Evolutionary conservation across 2,113 vertebrate genomes (phyloP), one percentile per base, ranked within the genome.

Genomic region (Pogonocichla stellata): DNA sequence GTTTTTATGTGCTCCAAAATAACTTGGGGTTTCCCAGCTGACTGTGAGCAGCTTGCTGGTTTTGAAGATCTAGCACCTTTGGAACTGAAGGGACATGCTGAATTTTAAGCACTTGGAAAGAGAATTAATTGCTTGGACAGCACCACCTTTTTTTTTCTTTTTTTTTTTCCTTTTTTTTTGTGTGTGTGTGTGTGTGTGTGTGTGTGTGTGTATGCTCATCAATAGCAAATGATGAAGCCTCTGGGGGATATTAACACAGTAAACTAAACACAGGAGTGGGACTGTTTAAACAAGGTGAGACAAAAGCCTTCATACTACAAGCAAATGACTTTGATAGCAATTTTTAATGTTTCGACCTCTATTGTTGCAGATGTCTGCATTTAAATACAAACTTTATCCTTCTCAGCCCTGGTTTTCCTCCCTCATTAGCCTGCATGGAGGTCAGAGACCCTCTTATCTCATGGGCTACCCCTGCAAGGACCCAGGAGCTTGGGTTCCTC

Each of bases 1-100:
- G 93, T 62, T 95, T 96, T 96, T 95, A 94, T 86, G 88, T 80
- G 82, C 85, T 94, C 71, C 92, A 86, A 96, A 88, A 80, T 85
- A 96, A 94, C 90, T 51, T 62, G 90, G 93, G 85, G 87, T 88
- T 94, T 96, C 93, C 93, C 60, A 71, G 75, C 56, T 92, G 93
- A 93, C 88, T 88, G 71, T 57, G 72, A 96, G 93, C 93, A 96
- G 94, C 96, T 97, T 97, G 92, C 88, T 90, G 95, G 93, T 94
- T 95, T 92, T 94, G 96, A 97, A 96, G 95, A 92, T 94, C 94
- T 95, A 97, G 94, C 93, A 96, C 93, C 95, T 96, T 94, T 95
- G 92, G 94, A 96, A 96, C 94, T 71, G 77, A 91, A 92, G 95
- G 86, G 96, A 90, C 86, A 90, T 60, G 71, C 58, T 94, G 95